Conservation (phyloP, 1,140 invertebrate genomes). For the Pseudomyrmex cubaensis region DNA sequence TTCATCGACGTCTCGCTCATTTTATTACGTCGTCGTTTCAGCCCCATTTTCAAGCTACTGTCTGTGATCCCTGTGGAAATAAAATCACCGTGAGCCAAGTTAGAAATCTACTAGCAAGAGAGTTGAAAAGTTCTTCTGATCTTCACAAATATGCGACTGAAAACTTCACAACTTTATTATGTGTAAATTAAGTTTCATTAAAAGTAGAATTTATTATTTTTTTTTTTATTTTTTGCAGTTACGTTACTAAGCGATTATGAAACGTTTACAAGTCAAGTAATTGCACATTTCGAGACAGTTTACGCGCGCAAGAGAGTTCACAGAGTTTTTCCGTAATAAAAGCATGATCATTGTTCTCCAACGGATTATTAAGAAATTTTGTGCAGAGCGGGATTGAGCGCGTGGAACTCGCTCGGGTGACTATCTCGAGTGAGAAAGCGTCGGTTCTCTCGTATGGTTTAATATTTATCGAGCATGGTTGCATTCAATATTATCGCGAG, state of each 20-base stretch:
- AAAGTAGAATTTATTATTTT: no score
- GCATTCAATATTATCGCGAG: conserved; percentile 38
- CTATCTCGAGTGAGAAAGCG: conserved; percentile 19
- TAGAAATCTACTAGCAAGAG: neutral
- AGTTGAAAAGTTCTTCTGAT: neutral
- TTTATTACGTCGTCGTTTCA: conserved; percentile 81
- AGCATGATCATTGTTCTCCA: neutral
- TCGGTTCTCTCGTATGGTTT: conserved; percentile 34
- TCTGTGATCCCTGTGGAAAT: conserved; percentile 68
- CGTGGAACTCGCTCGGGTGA: neutral
- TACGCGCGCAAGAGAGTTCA: neutral
- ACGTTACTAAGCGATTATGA: neutral
- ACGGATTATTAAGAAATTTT: conserved; percentile 23
- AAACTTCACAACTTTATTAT: neutral
- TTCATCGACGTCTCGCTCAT: conserved; percentile 67
- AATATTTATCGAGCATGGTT: conserved; percentile 45
- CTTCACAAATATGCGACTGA: neutral
- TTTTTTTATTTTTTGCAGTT: neutral
- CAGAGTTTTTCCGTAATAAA: neutral
- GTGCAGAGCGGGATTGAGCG: conserved; percentile 6
- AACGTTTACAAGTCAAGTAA: neutral
- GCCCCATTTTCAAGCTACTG: conserved; percentile 78
- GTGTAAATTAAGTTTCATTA: no score
- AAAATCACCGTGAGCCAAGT: neutral
- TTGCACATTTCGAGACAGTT: neutral